A percentile compares a stretch with the other conserved stretches of the same genome.
These are phyloP conservation scores for Mormyrus proboscirostris DNA, from an alignment of 2,797 vertebrate species.

Conservation along the genomic window DNA sequence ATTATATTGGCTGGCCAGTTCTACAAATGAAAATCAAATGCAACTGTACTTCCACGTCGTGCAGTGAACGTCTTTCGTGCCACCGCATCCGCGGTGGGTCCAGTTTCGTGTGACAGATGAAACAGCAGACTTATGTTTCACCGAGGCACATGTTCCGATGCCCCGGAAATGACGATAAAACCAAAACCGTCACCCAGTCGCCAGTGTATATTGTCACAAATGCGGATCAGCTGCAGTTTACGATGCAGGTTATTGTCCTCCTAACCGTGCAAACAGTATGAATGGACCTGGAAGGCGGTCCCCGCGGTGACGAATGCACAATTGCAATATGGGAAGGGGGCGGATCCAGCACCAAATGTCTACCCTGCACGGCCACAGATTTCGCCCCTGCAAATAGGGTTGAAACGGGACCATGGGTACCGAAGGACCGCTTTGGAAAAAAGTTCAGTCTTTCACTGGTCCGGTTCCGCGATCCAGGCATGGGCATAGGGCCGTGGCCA, in stretches of 20 bases:
- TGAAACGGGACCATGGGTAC: slow-evolving; percentile 29
- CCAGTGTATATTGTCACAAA: not conserved
- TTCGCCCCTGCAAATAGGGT: not conserved
- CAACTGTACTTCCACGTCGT: not conserved
- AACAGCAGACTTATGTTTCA: not conserved
- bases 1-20: not conserved
- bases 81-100: not conserved
- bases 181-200: not conserved
- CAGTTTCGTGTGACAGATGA: not conserved
- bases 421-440: slow-evolving; percentile 67
- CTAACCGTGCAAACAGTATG: not conserved
- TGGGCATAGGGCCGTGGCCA: slow-evolving; percentile 86
- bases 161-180: not conserved
- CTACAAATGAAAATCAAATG: not conserved
- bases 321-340: slow-evolving; percentile 24
- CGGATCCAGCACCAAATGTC: slow-evolving; percentile 11
- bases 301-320: slow-evolving; percentile 8
- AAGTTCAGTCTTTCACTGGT: slow-evolving; percentile 76
- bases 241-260: not conserved
- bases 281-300: not conserved
- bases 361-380: not conserved
- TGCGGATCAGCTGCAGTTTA: not conserved
- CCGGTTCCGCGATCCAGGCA: slow-evolving; percentile 84
- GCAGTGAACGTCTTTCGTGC: not conserved
- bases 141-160: not conserved